Evolutionary conservation across 2,797 vertebrate species (phyloP).

Genomic region (Argentina silus): DNA sequence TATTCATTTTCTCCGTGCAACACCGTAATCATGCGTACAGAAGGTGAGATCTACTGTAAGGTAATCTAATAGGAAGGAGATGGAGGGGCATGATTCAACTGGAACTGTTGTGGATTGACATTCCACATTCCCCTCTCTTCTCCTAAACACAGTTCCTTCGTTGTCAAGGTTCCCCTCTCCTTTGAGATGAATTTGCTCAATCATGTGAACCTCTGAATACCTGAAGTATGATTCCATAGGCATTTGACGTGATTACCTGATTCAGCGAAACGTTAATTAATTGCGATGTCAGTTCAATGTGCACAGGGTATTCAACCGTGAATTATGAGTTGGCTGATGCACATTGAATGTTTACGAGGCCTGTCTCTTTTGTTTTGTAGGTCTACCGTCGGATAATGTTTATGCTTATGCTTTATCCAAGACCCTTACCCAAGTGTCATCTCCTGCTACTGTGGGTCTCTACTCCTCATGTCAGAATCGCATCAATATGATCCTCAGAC

Average conservation of each 20-base stretch:
- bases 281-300: no score
- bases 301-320: no score
- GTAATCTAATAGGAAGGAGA: background rate
- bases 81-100: background rate
- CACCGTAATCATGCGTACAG: conserved; percentile 48
- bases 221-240: no score
- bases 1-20: conserved; percentile 25
- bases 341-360: no score
- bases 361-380: conserved; percentile 6
- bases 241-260: no score
- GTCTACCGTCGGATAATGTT: conserved; percentile 74
- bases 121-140: background rate
- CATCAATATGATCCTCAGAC: conserved; percentile 72
- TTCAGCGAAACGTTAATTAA: no score
- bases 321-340: no score
- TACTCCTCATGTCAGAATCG: conserved; percentile 87
- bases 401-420: conserved; percentile 87
- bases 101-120: background rate
- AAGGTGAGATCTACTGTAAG: conserved; percentile 45
- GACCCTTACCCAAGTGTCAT: conserved; percentile 82
- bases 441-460: conserved; percentile 89
- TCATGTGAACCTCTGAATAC: background rate
- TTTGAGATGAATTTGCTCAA: background rate
- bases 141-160: background rate
- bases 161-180: background rate